Evolutionary conservation across 2,797 vertebrate species (phyloP), one percentile per base, ranked within the genome.

Genomic region (Macroramphosus scolopax): DNA sequence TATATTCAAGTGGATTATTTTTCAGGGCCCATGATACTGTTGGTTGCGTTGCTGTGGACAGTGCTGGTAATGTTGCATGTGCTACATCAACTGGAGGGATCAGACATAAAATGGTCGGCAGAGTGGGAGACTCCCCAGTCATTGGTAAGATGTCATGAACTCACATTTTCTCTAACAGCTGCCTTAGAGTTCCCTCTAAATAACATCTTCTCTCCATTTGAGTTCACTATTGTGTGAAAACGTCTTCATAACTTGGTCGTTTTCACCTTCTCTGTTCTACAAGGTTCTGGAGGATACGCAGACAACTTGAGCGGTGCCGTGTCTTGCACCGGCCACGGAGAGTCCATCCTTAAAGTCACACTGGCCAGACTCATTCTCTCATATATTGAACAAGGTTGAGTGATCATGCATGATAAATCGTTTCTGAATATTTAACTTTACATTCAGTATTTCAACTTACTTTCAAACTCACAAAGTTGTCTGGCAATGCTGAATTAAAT

Each of bases 41-140:
- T 36, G 91, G 88, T 1, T 68, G 87, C 0, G 89, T 92, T 11
- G 86, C 91, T 59, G 56, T 90, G 42, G 91, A 91, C 69, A 32
- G 11, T 67, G 71, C 53, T 49, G 92, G 89, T 1, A 85, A 90
- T 25, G 68, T 94, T 26, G 91, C 87, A 8, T 88, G 89, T 16
- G 88, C 92, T 22, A 93, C 90, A 46, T 90, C 93, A 2, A 90
- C 90, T 0, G 89, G 87, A 38, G 88, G 88, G 16, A 90, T 89
- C 28, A 24, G 72, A 10, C 90, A 93, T 61, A 94, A 94, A 81
- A 94, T 93, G 92, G 81, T 77, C n/a, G 93, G 92, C 66, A 82
- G 92, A 51, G 91, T 93, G 0, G 92, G 92, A 68, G 93, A 95
- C 73, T 85, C 90, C 3, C 88, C 93, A 0, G 52, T 92, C 28